Conservation (phyloP, 2,888 invertebrate genomes). For the Mycalesis mineus region DNA sequence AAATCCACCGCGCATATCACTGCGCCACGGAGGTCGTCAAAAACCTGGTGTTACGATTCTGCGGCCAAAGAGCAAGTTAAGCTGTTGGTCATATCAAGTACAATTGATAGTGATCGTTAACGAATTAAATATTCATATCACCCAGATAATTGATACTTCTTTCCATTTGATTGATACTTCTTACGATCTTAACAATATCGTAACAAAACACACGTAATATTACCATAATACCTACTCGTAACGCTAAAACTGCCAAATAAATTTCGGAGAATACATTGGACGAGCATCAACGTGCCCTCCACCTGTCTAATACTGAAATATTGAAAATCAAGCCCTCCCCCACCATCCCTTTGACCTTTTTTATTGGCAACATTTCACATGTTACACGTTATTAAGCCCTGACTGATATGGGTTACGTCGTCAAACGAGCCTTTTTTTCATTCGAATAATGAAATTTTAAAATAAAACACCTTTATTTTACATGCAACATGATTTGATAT, state of each 20-base stretch:
- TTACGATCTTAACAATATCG: no score
- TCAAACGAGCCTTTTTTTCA: conserved; percentile 6
- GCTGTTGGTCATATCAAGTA: no score
- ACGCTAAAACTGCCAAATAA: conserved; percentile 9
- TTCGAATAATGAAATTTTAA: conserved; percentile 2
- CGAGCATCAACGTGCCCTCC: conserved; percentile 19
- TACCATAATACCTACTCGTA: neutral
- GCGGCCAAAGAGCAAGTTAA: no score
- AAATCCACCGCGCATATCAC: no score
- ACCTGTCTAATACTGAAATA: conserved; percentile 40
- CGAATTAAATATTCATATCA: no score
- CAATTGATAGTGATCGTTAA: no score
- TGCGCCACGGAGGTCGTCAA: no score
- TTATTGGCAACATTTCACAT: conserved; percentile 55
- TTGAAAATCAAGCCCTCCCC: conserved; percentile 61
- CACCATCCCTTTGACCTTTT: conserved; percentile 68
- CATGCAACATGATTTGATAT: neutral
- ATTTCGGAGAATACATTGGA: conserved; percentile 21
- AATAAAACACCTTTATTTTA: neutral
- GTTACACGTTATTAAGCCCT: conserved; percentile 65
- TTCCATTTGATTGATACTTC: no score
- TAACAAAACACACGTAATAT: no score
- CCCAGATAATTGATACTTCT: no score
- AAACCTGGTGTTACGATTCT: no score
- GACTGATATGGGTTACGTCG: conserved; percentile 46